A percentile compares a stretch with the other conserved stretches of the same genome.
Conservation (phyloP, 2,888 invertebrate species). For the Brachylomia viminalis region DNA sequence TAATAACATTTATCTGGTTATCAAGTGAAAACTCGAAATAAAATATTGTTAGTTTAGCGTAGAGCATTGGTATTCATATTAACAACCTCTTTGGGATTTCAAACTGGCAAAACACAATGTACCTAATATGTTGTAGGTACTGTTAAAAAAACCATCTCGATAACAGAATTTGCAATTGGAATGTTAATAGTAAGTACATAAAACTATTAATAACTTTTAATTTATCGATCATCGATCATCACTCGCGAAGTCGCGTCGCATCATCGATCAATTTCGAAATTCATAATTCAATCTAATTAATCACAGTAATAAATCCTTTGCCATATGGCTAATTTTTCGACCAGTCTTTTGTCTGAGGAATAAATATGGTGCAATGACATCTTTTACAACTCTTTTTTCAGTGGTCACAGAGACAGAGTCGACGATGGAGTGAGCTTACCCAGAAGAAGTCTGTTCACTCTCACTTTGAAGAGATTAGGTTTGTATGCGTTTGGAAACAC, state of each 20-base stretch:
- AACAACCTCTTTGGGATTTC: background rate
- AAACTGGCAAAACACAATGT: background rate
- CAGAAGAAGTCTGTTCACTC: too few species aligned
- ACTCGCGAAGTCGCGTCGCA: background rate
- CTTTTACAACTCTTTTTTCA: too few species aligned
- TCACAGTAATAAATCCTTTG: slow-evolving; percentile 32
- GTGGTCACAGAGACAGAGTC: too few species aligned
- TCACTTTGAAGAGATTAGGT: too few species aligned
- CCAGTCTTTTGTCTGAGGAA: too few species aligned
- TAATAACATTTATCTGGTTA: background rate
- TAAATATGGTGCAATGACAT: too few species aligned
- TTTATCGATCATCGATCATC: slow-evolving; percentile 19
- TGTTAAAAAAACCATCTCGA: background rate
- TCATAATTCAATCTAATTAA: slow-evolving; percentile 28
- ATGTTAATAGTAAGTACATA: slow-evolving; percentile 29
- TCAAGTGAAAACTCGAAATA: background rate
- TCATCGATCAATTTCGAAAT: slow-evolving; percentile 43
- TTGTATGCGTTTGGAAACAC: too few species aligned
- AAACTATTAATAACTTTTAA: slow-evolving; percentile 7
- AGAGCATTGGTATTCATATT: background rate
- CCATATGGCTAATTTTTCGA: too few species aligned
- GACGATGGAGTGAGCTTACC: too few species aligned
- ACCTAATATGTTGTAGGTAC: background rate
- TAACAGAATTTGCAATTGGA: slow-evolving; percentile 9
- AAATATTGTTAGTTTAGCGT: background rate